Base-by-base conservation (phyloP, 1,140 invertebrate species). In the Brachionus plicatilis region DNA sequence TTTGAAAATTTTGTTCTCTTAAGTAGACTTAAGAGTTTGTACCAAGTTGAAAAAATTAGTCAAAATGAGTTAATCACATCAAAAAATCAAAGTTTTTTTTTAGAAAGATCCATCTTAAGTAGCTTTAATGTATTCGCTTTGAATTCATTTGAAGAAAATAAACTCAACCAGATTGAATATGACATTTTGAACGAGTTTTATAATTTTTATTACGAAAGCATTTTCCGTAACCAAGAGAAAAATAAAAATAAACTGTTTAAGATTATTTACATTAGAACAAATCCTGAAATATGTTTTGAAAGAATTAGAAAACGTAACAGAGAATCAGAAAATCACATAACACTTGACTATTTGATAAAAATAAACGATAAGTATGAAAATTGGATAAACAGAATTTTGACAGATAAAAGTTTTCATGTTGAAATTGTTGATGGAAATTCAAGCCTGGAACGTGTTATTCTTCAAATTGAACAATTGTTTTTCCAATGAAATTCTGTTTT, bases 1-100 rank as follows among this genome's bases (percentile, higher is more conserved):
- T 82, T 82, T 68, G 79, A 82, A 45, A 82, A 82, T 29, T 27
- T 82, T 12, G 79, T 82, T 68, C 79, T 65, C 29, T 45, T 82
- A 43, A 82, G 79, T 27, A 53, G 79, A 33, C n/a, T 82, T n/a
- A 82, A 27, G 53, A 65, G 53, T n/a, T 82, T 82, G 29, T 65
- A 82, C 37, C 27, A 82, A 76, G 72, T 50, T 5, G 43, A 76
- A 20, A 65, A 82, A 82, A 17, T 37, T 11, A 37, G 17, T 41
- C 20, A 60, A 45, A 76, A 76, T 12, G 29, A 82, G 7, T 41
- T 47, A 37, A 2, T 6, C 8, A 12, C 12, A 27, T 27, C n/a
- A 43, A 47, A 56, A 37, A 20, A 56, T 56, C 11, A 4, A 80
- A 82, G 45, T 68, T 45, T 82, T 43, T 82, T 82, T 47, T 11